Evolutionary conservation across 2,113 vertebrate species (phyloP).

Genomic region (Gracilinanus agilis): DNA sequence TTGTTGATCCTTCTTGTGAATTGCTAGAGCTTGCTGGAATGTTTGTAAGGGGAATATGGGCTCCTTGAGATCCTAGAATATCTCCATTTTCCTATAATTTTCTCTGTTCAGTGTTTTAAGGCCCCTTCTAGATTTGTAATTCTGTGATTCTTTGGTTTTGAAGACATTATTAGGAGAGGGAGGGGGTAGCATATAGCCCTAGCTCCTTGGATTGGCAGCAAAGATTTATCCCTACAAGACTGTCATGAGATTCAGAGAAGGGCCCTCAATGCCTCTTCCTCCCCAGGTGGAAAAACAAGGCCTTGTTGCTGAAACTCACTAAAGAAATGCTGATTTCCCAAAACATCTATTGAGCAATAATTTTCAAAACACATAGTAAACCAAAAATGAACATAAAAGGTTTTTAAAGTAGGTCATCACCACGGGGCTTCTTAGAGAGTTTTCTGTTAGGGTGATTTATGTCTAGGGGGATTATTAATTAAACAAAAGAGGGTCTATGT

Average conservation of each 20-base stretch:
- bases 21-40: neutral
- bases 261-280: slow-evolving; percentile 52
- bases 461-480: slow-evolving; percentile 81
- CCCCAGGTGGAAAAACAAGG: slow-evolving; percentile 68
- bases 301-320: slow-evolving; percentile 59
- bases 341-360: slow-evolving; percentile 77
- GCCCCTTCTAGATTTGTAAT: neutral
- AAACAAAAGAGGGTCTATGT: slow-evolving; percentile 80
- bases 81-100: neutral
- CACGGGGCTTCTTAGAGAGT: slow-evolving; percentile 72
- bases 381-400: slow-evolving; percentile 74
- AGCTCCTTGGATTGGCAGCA: neutral
- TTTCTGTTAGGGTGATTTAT: slow-evolving; percentile 76
- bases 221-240: neutral
- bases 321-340: slow-evolving; percentile 75
- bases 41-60: neutral
- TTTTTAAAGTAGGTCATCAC: slow-evolving; percentile 80
- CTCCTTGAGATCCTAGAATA: neutral
- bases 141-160: neutral
- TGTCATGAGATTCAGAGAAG: neutral
- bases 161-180: neutral
- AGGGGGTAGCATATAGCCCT: neutral
- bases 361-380: slow-evolving; percentile 80
- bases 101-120: neutral
- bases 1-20: neutral